These are phyloP conservation scores for Poeciliopsis infans DNA, from an alignment of 2,797 vertebrate species.

Conservation along the genomic window DNA sequence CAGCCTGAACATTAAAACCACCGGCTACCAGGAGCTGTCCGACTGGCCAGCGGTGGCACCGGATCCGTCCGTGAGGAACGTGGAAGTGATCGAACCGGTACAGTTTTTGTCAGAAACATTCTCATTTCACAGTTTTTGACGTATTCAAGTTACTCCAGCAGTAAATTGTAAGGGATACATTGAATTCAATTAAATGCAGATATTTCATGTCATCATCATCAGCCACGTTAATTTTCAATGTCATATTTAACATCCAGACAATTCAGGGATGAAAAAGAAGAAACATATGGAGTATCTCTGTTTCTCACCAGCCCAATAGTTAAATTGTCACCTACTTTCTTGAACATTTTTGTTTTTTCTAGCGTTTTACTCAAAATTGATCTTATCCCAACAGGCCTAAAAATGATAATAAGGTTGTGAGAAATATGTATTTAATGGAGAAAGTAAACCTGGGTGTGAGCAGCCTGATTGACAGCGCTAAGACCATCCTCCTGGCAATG, in stretches of 20 bases:
- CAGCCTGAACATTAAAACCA: conserved; percentile 88
- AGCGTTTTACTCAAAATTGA: not conserved
- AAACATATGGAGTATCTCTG: not conserved
- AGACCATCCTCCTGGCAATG: not conserved
- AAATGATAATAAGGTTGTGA: not conserved
- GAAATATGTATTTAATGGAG: not conserved
- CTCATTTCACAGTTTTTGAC: not conserved
- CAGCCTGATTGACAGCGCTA: not conserved
- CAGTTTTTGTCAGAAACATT: conserved; percentile 22
- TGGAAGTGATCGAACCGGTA: conserved; percentile 90
- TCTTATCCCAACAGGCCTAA: not conserved
- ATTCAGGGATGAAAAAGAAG: not conserved
- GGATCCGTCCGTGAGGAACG: conserved; percentile 92
- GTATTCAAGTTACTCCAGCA: not conserved
- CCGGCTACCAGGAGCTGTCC: conserved; percentile 93
- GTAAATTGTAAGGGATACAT: not conserved
- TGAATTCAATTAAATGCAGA: not conserved
- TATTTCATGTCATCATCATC: not conserved
- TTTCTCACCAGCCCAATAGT: not conserved
- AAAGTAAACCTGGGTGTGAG: not conserved
- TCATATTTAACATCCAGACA: not conserved
- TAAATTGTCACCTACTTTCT: not conserved
- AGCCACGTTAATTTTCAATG: not conserved
- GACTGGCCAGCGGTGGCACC: conserved; percentile 93
- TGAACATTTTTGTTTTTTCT: not conserved